phyloP scores from a whole-genome alignment of 1,140 invertebrate species.

The Euwallacea similis region DNA sequence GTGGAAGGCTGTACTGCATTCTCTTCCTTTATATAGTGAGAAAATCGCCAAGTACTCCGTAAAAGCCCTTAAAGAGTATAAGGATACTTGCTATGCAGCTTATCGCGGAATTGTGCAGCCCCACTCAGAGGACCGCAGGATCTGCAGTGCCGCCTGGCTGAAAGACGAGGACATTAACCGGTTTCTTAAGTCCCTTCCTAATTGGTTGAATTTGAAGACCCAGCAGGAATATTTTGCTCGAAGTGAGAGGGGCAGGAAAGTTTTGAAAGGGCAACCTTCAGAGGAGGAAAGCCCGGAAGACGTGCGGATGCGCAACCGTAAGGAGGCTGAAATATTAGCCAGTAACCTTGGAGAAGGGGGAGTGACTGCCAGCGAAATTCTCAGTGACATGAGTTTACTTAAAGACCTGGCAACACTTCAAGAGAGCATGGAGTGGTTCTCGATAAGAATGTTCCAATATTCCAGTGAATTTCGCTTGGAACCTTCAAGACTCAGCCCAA shows the following conservation, averaged over 20 bases:
- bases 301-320: constrained; percentile 76
- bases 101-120: constrained; percentile 78
- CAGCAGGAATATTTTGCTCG: constrained; percentile 53
- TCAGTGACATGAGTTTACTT: constrained; percentile 67
- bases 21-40: constrained; percentile 71
- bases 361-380: constrained; percentile 39
- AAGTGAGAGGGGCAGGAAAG: constrained; percentile 43
- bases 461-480: constrained; percentile 57
- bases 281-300: constrained; percentile 76
- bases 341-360: constrained; percentile 84
- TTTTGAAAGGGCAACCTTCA: constrained; percentile 58
- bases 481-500: constrained; percentile 49
- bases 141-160: constrained; percentile 88
- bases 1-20: constrained; percentile 68
- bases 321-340: constrained; percentile 90
- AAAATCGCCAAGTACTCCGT: constrained; percentile 71
- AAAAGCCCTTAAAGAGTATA: constrained; percentile 71
- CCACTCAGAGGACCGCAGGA: constrained; percentile 76
- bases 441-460: constrained; percentile 58
- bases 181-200: constrained; percentile 82
- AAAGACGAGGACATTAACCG: constrained; percentile 93
- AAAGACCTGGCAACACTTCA: constrained; percentile 84
- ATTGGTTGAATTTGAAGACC: constrained; percentile 77
- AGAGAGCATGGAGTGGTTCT: constrained; percentile 87
- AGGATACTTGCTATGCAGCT: constrained; percentile 73